phyloP scores from a whole-genome alignment of 2,113 vertebrate species.

The Calypte anna region DNA sequence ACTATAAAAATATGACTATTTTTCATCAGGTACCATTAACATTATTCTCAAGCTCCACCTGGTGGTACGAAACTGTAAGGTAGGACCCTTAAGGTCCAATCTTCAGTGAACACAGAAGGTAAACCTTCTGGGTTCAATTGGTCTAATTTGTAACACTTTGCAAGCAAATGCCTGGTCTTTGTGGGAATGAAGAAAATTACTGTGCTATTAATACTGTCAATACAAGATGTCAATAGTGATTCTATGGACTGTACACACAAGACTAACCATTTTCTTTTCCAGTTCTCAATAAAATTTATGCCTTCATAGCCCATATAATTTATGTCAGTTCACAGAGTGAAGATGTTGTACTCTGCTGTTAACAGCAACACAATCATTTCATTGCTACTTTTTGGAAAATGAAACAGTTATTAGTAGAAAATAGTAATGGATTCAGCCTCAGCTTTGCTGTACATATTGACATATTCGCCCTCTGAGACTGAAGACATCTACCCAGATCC shows the following conservation, averaged over 20 bases:
- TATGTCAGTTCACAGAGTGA: neutral
- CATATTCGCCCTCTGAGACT: neutral
- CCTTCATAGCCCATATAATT: neutral
- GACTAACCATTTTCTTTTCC: neutral
- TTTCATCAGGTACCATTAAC: neutral
- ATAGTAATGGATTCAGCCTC: neutral
- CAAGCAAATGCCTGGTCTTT: neutral
- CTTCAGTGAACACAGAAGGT: neutral
- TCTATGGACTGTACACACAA: neutral
- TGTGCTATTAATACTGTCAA: neutral
- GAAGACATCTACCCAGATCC: neutral
- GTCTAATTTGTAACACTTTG: neutral
- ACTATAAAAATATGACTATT: neutral
- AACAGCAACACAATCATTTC: neutral
- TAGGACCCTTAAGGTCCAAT: neutral
- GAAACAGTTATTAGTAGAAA: neutral
- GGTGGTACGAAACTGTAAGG: neutral
- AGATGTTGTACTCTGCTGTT: neutral
- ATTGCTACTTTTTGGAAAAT: neutral
- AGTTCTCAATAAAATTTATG: neutral
- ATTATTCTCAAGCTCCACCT: neutral
- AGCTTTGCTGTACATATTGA: neutral
- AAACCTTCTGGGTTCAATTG: neutral
- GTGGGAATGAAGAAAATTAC: neutral
- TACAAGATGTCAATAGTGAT: neutral